These are phyloP conservation scores for Sitodiplosis mosellana DNA, from an alignment of 1,140 invertebrate species.

Conservation along the genomic window DNA sequence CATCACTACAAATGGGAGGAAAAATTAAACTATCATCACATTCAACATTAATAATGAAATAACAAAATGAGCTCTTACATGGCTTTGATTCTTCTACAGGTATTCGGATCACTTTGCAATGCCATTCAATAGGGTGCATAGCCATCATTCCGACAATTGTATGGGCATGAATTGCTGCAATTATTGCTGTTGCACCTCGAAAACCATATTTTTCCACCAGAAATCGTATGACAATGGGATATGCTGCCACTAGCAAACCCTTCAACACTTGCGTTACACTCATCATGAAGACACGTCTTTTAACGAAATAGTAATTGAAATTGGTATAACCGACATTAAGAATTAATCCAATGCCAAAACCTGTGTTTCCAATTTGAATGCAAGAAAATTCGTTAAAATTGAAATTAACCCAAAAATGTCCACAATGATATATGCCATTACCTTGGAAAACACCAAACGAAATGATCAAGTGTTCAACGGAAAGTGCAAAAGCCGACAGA, in stretches of 20 bases:
- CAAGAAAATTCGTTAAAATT: too few relatives aligned
- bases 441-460: slow-evolving; percentile 38
- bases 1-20: too few relatives aligned
- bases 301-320: slow-evolving; percentile 37
- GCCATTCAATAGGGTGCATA: slow-evolving; percentile 48
- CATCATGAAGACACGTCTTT: slow-evolving; percentile 36
- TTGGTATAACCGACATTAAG: slow-evolving; percentile 34
- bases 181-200: slow-evolving; percentile 37
- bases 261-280: slow-evolving; percentile 37
- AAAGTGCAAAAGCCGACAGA: slow-evolving; percentile 31
- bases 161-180: slow-evolving; percentile 39
- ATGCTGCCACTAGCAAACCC: slow-evolving; percentile 32
- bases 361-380: slow-evolving; percentile 7
- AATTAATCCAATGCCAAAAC: slow-evolving; percentile 34
- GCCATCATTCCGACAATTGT: slow-evolving; percentile 36
- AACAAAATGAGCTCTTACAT: too few relatives aligned
- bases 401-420: too few relatives aligned
- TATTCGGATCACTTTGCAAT: slow-evolving; percentile 29
- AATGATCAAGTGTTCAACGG: slow-evolving; percentile 28
- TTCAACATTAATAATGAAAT: too few relatives aligned
- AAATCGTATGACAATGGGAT: slow-evolving; percentile 31
- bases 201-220: slow-evolving; percentile 36
- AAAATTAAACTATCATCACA: too few relatives aligned
- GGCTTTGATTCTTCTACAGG: too few relatives aligned
- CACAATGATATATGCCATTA: slow-evolving; percentile 11